phyloP scores from a whole-genome alignment of 2,888 invertebrate species.

The Amphipyra tragopoginis region DNA sequence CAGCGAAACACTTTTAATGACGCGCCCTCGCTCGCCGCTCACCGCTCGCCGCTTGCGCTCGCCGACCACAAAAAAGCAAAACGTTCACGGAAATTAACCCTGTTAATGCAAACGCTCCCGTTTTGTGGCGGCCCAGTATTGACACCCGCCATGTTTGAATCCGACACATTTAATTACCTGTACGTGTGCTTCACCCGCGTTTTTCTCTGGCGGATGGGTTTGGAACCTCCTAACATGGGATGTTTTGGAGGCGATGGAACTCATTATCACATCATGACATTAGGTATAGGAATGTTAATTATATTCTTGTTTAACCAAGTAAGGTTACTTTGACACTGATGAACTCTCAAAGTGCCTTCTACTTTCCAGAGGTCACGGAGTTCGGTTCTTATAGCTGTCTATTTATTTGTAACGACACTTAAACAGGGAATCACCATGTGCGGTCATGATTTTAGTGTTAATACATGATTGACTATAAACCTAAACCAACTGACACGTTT shows the following conservation, averaged over 20 bases:
- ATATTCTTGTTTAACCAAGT: conserved; percentile 1
- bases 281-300: conserved; percentile 45
- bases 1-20: conserved; percentile 48
- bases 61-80: conserved; percentile 34
- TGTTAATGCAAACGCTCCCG: conserved; percentile 51
- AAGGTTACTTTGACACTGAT: neutral
- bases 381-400: conserved; percentile 13
- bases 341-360: neutral
- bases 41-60: conserved; percentile 1
- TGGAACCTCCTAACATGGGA: conserved; percentile 41
- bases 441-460: neutral
- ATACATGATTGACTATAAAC: neutral
- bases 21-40: conserved; percentile 9
- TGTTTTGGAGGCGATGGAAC: conserved; percentile 31
- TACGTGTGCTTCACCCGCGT: conserved; percentile 35
- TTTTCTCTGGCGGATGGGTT: conserved; percentile 38
- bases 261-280: conserved; percentile 50
- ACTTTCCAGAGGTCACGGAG: neutral
- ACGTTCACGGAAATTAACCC: conserved; percentile 52
- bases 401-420: neutral
- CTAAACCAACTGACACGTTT: conserved; percentile 5
- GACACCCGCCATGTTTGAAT: conserved; percentile 48
- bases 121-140: conserved; percentile 38
- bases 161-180: conserved; percentile 40
- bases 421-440: neutral